A percentile compares a stretch with the other conserved stretches of the same genome.
Evolutionary conservation across 2,797 vertebrate genomes (phyloP).

Genomic region (Enteromius mattozi): DNA sequence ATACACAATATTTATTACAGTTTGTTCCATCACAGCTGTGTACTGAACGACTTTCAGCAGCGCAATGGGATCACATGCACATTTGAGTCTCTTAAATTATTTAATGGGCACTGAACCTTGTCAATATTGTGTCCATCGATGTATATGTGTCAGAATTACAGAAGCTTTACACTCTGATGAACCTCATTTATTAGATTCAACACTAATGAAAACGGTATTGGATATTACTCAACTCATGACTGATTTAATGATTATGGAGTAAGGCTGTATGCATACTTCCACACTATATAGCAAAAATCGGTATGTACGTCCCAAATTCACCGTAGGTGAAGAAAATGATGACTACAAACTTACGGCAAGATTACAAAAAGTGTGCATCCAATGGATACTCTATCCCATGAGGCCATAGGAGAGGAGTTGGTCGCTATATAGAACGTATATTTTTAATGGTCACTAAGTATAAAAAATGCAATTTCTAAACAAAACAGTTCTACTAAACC

Average conservation of each 20-base stretch:
- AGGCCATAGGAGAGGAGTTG: neutral
- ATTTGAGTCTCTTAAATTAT: slow-evolving; percentile 1
- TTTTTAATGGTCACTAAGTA: neutral
- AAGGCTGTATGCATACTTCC: neutral
- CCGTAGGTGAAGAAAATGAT: neutral
- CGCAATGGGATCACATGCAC: slow-evolving; percentile 8
- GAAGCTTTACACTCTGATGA: slow-evolving; percentile 10
- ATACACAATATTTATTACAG: slow-evolving; percentile 13
- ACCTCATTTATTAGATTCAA: slow-evolving; percentile 63
- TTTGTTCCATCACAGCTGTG: slow-evolving; percentile 22
- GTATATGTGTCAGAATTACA: neutral
- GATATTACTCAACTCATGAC: slow-evolving; percentile 63
- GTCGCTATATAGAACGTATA: neutral
- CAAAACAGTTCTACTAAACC: too few relatives aligned
- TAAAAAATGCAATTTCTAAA: neutral
- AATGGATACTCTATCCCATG: neutral
- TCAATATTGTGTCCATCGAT: neutral
- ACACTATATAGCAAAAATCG: neutral
- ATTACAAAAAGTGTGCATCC: neutral
- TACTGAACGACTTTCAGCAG: neutral
- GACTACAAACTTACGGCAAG: neutral
- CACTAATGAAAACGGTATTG: slow-evolving; percentile 60
- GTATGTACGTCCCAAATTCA: neutral
- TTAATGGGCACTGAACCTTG: neutral
- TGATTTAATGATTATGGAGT: slow-evolving; percentile 68